phyloP scores from a whole-genome alignment of 2,888 invertebrate genomes.

The Ornithoptera alexandrae region DNA sequence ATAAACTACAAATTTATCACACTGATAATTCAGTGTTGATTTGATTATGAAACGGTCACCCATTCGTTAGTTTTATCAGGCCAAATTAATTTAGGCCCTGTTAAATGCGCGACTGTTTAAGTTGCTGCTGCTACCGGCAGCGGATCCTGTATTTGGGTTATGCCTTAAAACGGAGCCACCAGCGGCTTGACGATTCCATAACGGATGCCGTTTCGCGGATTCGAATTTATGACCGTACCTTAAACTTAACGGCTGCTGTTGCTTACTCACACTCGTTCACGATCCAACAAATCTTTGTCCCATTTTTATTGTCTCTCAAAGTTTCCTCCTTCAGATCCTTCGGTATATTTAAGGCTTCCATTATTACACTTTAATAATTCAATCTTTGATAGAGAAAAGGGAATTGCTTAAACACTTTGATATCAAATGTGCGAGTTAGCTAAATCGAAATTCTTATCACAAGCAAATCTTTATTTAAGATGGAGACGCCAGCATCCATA shows the following conservation, averaged over 20 bases:
- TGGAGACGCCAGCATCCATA: no score
- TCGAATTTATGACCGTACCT: conserved; percentile 39
- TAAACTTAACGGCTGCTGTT: conserved; percentile 28
- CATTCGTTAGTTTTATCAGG: conserved; percentile 24
- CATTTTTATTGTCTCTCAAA: conserved; percentile 16
- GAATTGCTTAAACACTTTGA: no score
- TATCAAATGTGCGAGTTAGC: no score
- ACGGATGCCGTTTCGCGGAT: conserved; percentile 44
- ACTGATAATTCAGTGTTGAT: conserved; percentile 8
- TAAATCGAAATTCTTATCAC: no score
- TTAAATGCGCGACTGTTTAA: conserved; percentile 20
- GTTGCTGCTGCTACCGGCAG: conserved; percentile 41
- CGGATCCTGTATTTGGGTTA: conserved; percentile 57
- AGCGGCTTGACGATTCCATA: conserved; percentile 40
- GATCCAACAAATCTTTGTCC: conserved; percentile 5
- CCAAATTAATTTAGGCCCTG: conserved; percentile 8
- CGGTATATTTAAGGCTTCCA: background rate
- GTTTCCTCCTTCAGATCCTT: background rate
- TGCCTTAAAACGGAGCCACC: conserved; percentile 46
- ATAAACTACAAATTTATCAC: conserved; percentile 11
- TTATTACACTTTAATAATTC: background rate
- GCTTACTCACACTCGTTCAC: conserved; percentile 16
- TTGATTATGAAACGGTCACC: conserved; percentile 5
- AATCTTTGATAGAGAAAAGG: no score
- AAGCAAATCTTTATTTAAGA: no score